Base-by-base conservation (phyloP, 2,113 vertebrate species). In the Saccopteryx leptura region DNA sequence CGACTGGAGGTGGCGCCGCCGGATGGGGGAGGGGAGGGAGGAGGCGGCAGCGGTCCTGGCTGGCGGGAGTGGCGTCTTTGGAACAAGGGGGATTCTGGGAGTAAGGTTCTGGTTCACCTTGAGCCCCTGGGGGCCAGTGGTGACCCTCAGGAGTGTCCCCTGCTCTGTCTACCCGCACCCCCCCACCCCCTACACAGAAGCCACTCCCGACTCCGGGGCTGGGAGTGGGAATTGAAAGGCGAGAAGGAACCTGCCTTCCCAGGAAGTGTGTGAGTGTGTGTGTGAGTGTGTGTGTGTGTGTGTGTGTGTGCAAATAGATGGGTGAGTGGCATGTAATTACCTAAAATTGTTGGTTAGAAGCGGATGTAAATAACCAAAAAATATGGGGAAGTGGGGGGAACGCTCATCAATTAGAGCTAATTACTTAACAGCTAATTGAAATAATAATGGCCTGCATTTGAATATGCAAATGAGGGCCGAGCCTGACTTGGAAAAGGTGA, bases 351-450 rank as follows among this genome's bases (percentile, higher is more conserved):
- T 98, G 98, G 98, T 98, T 98, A 98, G 98, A 96, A 98, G 98
- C 96, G 93, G 98, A 98, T 98, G 98, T 98, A 98, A 98, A 99
- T 98, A 98, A 98, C 98, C 95, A 98, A 98, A 98, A 98, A 98
- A 80, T 98, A 98, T 85, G 97, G 98, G 97, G 86, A 95, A 89
- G 93, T 98, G 96, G 96, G 97, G 98, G 98, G 98, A 97, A 97
- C 89, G 97, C 90, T 96, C 81, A 93, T 98, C 98, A 98, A 98
- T 99, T 98, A 98, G 96, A 98, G 97, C 98, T 98, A 98, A 98
- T 99, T 98, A 98, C 98, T 98, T 98, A 98, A 98, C 97, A 98
- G 98, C 98, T 98, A 99, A 99, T 98, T 98, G 98, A 98, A 98
- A 98, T 97, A 98, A 99, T 97, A 98, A 99, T 98, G 97, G 98